A percentile compares a stretch with the other conserved stretches of the same genome.
These are phyloP conservation scores for Actinostola sp. DNA, from an alignment of 92 coral and sea anemone genomes.

Conservation along the genomic window DNA sequence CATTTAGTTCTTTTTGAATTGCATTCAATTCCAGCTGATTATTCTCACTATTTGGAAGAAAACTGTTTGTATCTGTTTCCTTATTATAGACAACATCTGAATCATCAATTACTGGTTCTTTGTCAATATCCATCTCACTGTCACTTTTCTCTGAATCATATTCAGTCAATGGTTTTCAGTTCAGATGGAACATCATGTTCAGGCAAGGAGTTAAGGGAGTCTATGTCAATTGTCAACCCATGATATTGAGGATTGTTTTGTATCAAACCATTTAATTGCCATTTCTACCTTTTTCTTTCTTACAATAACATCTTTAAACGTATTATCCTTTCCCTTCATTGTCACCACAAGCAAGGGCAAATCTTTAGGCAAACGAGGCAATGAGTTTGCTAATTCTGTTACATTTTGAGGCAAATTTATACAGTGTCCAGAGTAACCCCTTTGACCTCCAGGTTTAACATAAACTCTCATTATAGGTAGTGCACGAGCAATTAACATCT, in stretches of 20 bases:
- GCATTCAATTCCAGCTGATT: constrained; percentile 51
- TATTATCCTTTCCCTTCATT: constrained; percentile 63
- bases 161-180: constrained; percentile 57
- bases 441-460: constrained; percentile 73
- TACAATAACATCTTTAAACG: constrained; percentile 67
- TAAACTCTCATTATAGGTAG: constrained; percentile 69
- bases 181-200: constrained; percentile 62
- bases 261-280: constrained; percentile 66
- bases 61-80: constrained; percentile 44
- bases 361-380: constrained; percentile 74
- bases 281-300: constrained; percentile 55
- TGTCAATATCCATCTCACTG: constrained; percentile 9
- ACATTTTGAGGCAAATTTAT: constrained; percentile 71
- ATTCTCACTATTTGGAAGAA: constrained; percentile 46
- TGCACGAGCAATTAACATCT: constrained; percentile 73
- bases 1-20: constrained; percentile 51
- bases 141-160: constrained; percentile 33
- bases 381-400: constrained; percentile 59
- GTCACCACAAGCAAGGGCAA: constrained; percentile 69
- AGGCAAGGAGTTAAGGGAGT: constrained; percentile 63
- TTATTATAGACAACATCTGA: constrained; percentile 54
- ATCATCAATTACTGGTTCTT: constrained; percentile 45
- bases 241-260: constrained; percentile 64
- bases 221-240: constrained; percentile 38
- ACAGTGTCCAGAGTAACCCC: constrained; percentile 64